Evolutionary conservation across 2,113 vertebrate genomes (phyloP).

Genomic region (Amphilophus citrinellus): DNA sequence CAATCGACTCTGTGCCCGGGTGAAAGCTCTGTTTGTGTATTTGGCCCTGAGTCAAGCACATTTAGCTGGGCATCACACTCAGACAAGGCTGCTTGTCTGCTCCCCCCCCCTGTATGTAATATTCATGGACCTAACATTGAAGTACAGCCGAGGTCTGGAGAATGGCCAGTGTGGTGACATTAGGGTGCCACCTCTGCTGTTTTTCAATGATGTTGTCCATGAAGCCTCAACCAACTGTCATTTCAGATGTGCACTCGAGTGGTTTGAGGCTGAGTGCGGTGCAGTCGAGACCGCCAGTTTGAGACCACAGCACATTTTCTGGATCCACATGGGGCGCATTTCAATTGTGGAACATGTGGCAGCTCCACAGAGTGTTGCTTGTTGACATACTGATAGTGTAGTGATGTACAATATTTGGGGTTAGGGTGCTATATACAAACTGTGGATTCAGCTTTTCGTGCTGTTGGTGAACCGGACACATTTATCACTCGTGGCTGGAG

Average conservation of each 20-base stretch:
- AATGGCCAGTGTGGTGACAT: constrained; percentile 42
- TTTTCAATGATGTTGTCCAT: constrained; percentile 38
- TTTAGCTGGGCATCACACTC: constrained; percentile 44
- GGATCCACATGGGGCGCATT: constrained; percentile 25
- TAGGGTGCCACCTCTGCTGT: constrained; percentile 39
- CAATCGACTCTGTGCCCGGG: neutral
- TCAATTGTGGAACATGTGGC: constrained; percentile 15
- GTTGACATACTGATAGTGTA: neutral
- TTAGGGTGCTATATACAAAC: neutral
- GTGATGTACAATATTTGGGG: neutral
- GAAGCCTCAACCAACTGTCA: constrained; percentile 37
- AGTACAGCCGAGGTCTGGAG: constrained; percentile 38
- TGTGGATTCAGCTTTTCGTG: neutral
- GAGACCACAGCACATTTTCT: neutral
- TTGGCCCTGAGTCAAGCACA: constrained; percentile 39
- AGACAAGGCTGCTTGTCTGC: constrained; percentile 35
- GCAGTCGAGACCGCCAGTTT: constrained; percentile 14
- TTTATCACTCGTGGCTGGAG: constrained; percentile 3
- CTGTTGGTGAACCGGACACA: neutral
- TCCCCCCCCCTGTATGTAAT: constrained; percentile 40
- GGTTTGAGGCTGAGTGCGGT: neutral
- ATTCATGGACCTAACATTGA: constrained; percentile 50
- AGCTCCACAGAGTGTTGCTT: neutral
- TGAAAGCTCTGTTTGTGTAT: constrained; percentile 11
- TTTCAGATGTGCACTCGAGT: constrained; percentile 43